Conservation (phyloP, 2,113 vertebrate genomes). For the Muscicapa adusta region DNA sequence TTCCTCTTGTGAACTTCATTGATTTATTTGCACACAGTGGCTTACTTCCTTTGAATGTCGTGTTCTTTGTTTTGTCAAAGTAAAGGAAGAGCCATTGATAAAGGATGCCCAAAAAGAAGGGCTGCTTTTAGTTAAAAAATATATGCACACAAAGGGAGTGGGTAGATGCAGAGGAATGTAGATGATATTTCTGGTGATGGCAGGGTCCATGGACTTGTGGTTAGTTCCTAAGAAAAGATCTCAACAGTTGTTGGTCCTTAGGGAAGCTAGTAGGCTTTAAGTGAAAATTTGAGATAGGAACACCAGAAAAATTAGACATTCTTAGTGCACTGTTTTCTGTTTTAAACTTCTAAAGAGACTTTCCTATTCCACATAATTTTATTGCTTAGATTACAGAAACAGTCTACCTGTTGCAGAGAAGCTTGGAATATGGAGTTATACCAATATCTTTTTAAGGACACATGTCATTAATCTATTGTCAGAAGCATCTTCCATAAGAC, state of each 20-base stretch:
- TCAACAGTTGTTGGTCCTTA: not conserved
- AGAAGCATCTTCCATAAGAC: not conserved
- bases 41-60: not conserved
- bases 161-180: not conserved
- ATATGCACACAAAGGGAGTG: rapidly evolving
- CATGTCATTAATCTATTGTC: not conserved
- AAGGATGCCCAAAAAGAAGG: not conserved
- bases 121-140: not conserved
- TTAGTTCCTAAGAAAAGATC: not conserved
- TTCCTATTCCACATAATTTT: not conserved
- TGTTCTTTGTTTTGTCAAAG: constrained; percentile 28
- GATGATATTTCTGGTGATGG: not conserved
- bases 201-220: not conserved
- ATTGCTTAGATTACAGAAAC: not conserved
- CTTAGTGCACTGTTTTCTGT: not conserved
- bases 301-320: not conserved
- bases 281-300: not conserved
- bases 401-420: not conserved
- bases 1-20: not conserved
- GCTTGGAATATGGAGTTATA: not conserved
- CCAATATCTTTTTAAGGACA: not conserved
- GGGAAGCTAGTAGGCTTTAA: not conserved
- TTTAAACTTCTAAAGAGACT: not conserved
- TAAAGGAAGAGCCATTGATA: not conserved
- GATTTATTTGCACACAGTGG: not conserved